These are phyloP conservation scores for Lophura swinhoii DNA, from an alignment of 2,797 vertebrate species.

Conservation along the genomic window DNA sequence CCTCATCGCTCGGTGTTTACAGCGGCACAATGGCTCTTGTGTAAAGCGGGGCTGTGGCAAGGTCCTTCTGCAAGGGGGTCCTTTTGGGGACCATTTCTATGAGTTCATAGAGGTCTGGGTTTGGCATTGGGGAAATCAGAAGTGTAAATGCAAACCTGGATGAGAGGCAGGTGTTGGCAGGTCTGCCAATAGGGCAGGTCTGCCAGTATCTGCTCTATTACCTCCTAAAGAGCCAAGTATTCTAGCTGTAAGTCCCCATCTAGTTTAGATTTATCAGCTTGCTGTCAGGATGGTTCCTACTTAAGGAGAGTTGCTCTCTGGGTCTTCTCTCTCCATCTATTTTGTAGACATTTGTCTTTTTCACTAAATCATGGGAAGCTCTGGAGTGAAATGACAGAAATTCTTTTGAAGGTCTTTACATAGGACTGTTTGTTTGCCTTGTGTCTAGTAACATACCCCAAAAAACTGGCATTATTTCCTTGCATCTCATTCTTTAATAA, in stretches of 20 bases:
- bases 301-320: background rate
- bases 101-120: background rate
- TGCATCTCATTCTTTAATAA: background rate
- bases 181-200: no score
- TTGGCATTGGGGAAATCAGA: background rate
- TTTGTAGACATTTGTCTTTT: background rate
- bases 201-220: background rate
- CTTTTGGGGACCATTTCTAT: background rate
- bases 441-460: background rate
- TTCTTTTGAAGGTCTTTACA: background rate
- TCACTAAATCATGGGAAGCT: background rate
- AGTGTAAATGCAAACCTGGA: background rate
- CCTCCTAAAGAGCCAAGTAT: background rate
- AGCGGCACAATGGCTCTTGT: background rate
- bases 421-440: background rate
- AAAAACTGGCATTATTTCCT: background rate
- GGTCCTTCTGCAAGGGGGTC: rapidly evolving
- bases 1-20: background rate
- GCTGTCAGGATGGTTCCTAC: background rate
- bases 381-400: background rate
- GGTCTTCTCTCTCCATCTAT: background rate
- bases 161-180: background rate
- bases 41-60: background rate
- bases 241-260: background rate
- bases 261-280: background rate